Percentiles rank a stretch among this genome's conserved stretches.
phyloP scores from a whole-genome alignment of 2,888 invertebrate genomes.

The Chrysopilus asiliformis region DNA sequence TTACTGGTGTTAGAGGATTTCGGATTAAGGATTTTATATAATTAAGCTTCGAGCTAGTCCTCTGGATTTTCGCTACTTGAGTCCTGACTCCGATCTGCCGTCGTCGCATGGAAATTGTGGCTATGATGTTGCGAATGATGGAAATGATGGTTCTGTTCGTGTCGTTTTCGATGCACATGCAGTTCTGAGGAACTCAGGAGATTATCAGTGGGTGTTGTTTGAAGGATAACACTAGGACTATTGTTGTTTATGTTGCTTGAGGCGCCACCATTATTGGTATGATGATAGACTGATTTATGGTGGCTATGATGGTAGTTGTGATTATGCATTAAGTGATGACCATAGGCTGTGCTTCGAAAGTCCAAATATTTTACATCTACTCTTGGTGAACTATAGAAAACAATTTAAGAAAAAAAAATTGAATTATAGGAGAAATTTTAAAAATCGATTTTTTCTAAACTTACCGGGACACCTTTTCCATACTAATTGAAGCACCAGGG shows the following conservation, averaged over 20 bases:
- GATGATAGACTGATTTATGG: conserved; percentile 5
- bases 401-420: conserved; percentile 1
- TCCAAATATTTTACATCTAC: conserved; percentile 28
- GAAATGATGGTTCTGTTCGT: conserved; percentile 8
- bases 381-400: conserved; percentile 26
- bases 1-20: no score
- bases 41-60: conserved; percentile 2
- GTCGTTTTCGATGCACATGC: conserved; percentile 6
- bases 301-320: conserved; percentile 2
- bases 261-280: neutral
- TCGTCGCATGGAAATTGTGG: no score
- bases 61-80: conserved; percentile 4
- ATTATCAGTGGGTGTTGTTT: conserved; percentile 1
- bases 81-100: no score
- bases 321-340: neutral
- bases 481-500: conserved; percentile 30
- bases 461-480: conserved; percentile 32
- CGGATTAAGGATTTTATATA: no score
- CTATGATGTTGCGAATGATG: conserved; percentile 5
- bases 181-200: conserved; percentile 4
- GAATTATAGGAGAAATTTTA: neutral
- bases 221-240: conserved; percentile 2
- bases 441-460: conserved; percentile 6
- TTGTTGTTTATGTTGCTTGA: conserved; percentile 1
- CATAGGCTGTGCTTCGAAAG: conserved; percentile 16